A percentile compares a stretch with the other conserved stretches of the same genome.
Evolutionary conservation across 2,888 invertebrate species (phyloP).

Genomic region (Epistrophe grossulariae): DNA sequence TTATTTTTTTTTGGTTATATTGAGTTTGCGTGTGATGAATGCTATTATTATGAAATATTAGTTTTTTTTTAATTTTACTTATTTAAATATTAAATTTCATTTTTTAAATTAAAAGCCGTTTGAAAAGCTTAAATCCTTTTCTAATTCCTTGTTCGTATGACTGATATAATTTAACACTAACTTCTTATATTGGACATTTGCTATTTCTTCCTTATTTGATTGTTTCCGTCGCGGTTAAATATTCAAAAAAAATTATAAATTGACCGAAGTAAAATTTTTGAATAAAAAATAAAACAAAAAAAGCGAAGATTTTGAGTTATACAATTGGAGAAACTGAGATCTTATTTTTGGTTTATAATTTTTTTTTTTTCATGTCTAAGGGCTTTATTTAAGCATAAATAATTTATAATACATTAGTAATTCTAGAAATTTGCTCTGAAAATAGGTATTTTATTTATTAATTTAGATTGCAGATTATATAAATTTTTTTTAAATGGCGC

Average conservation of each 20-base stretch:
- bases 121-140: slow-evolving; percentile 50
- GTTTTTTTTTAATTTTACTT: not conserved
- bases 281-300: slow-evolving; percentile 15
- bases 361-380: not conserved
- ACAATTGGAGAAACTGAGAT: slow-evolving; percentile 15
- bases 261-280: not conserved
- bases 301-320: slow-evolving; percentile 67
- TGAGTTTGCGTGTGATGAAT: slow-evolving; percentile 62
- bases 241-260: slow-evolving; percentile 3
- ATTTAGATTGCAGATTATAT: too few relatives aligned
- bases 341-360: not conserved
- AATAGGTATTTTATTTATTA: too few relatives aligned
- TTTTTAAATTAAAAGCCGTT: slow-evolving; percentile 30
- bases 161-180: slow-evolving; percentile 55
- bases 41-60: slow-evolving; percentile 47
- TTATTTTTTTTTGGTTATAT: slow-evolving; percentile 17
- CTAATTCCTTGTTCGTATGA: slow-evolving; percentile 56
- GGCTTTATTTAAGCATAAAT: not conserved
- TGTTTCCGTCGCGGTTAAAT: slow-evolving; percentile 79
- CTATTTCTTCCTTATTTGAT: slow-evolving; percentile 83
- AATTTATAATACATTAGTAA: not conserved
- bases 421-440: too few relatives aligned
- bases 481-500: not conserved
- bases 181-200: slow-evolving; percentile 74
- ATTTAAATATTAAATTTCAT: slow-evolving; percentile 12